Evolutionary conservation across 2,797 vertebrate genomes (phyloP), one percentile per base, ranked within the genome.

Genomic region (Oceanodroma leucorhoa): DNA sequence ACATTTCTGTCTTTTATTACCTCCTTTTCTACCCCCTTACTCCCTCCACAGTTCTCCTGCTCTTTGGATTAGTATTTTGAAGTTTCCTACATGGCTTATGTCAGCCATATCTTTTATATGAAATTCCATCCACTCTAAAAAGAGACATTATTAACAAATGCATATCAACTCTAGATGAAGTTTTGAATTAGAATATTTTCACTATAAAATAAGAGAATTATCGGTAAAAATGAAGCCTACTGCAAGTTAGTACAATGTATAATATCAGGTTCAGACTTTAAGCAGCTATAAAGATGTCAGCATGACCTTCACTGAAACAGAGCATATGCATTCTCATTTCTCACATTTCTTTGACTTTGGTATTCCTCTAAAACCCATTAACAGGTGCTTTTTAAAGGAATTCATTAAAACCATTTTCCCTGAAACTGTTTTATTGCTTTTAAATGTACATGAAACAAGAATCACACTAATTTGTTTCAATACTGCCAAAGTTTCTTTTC

Each of bases 401-500:
- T 58, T 34, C 38, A 90, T 90, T 71, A 58, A 64, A 91, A 38
- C 3, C 1, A 50, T 50, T 76, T 86, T 75, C 27, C 18, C 45
- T 82, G 32, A 27, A 87, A 80, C 4, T 62, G 8, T 95, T 90
- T 83, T 72, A 70, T 88, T 95, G 34, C 41, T 90, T 58, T 86
- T 95, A 87, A 91, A 87, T 57, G 36, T 75, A 11, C 36, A 78
- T 54, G 48, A 93, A 84, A 65, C 24, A 91, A 94, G 81, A 69
- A 60, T 57, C 53, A 73, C 26, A 75, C 8, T 85, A 85, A 69
- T 55, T 75, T 86, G 61, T 83, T 93, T 75, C 61, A 92, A 82
- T 70, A 72, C 18, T 61, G 66, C 36, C 75, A 93, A 93, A 85
- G 67, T 86, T 93, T 70, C 70, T 61, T 92, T 96, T 86, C 69